Evolutionary conservation across 2,113 vertebrate species (phyloP).

Genomic region (Cepphus grylle): DNA sequence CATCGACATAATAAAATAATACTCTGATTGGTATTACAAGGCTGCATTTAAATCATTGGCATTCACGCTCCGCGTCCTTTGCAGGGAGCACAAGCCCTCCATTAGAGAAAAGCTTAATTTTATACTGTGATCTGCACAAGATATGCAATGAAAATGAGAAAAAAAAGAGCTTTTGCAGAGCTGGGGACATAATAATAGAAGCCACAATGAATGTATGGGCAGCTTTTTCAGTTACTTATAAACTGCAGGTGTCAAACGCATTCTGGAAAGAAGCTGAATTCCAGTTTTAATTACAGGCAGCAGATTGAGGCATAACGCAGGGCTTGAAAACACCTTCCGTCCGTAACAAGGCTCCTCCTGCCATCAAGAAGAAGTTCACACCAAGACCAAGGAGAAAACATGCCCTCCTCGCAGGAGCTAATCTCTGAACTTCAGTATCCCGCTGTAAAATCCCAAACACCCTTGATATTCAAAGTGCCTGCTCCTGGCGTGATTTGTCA

Average conservation of each 20-base stretch:
- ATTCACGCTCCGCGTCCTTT: constrained; percentile 49
- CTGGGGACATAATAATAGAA: constrained; percentile 26
- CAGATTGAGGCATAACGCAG: constrained; percentile 27
- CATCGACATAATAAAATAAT: constrained; percentile 63
- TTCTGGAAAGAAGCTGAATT: constrained; percentile 34
- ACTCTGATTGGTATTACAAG: constrained; percentile 58
- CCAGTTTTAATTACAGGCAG: constrained; percentile 58
- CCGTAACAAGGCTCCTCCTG: not conserved
- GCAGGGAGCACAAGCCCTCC: constrained; percentile 50
- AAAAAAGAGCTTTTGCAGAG: constrained; percentile 25
- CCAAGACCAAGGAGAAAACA: not conserved
- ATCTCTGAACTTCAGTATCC: not conserved
- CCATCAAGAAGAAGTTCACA: not conserved
- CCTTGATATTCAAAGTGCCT: not conserved
- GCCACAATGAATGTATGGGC: constrained; percentile 30
- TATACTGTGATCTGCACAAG: constrained; percentile 39
- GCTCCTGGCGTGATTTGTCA: not conserved
- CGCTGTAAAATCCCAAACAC: not conserved
- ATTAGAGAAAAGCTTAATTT: constrained; percentile 61
- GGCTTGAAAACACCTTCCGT: not conserved
- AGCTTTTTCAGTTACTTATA: constrained; percentile 40
- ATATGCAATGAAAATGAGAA: constrained; percentile 36
- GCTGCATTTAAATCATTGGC: constrained; percentile 65
- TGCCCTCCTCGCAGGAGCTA: not conserved
- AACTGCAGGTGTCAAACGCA: constrained; percentile 45